Percentiles rank a stretch among this genome's conserved stretches.
These are phyloP conservation scores for Cantharis rustica DNA, from an alignment of 2,888 invertebrate genomes.

Conservation along the genomic window DNA sequence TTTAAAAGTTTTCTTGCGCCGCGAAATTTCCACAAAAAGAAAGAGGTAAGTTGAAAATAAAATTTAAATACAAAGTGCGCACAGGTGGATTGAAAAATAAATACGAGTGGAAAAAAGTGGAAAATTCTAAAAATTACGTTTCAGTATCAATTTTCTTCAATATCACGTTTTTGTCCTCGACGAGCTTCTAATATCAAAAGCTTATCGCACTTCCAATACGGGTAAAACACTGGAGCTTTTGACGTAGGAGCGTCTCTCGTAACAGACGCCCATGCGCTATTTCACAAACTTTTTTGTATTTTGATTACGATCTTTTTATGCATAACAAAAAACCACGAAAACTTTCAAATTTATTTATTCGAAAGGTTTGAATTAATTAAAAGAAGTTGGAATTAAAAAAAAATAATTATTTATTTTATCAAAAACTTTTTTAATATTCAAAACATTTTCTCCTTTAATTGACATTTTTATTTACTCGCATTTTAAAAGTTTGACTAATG, in stretches of 20 bases:
- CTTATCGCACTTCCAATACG: not conserved
- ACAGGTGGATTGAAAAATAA: not conserved
- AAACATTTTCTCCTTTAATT: not conserved
- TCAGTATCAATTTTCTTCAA: not conserved
- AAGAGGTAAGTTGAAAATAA: not conserved
- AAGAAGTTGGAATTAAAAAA: not conserved
- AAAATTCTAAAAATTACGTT: not conserved
- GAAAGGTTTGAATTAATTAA: not conserved
- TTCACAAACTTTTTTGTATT: conserved; percentile 7
- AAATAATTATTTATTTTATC: not conserved
- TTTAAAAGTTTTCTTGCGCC: not conserved
- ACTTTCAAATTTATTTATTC: not conserved
- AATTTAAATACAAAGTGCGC: not conserved
- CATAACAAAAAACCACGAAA: not conserved
- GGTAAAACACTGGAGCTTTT: conserved; percentile 20
- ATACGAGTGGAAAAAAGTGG: not conserved
- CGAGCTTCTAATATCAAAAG: not conserved
- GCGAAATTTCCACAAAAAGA: not conserved
- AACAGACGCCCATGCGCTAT: conserved; percentile 26
- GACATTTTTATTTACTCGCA: not conserved
- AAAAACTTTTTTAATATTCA: not conserved
- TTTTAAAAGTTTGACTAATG: not conserved
- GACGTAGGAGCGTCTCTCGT: conserved; percentile 9
- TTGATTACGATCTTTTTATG: not conserved
- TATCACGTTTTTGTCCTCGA: not conserved